Evolutionary conservation across 2,113 vertebrate species (phyloP).

Genomic region (Tiliqua scincoides): DNA sequence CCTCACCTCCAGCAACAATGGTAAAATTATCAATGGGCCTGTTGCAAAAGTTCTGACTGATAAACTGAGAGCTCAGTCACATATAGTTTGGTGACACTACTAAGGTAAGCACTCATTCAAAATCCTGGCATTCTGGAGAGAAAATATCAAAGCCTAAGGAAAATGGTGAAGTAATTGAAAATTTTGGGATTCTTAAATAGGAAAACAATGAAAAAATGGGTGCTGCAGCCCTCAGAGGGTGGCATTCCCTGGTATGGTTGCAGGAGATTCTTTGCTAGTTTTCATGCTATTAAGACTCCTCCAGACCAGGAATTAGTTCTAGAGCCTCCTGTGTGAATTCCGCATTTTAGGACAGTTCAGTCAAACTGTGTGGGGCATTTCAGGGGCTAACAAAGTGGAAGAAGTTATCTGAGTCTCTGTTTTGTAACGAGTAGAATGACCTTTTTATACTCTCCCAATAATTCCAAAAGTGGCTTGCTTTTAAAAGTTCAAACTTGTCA

Average conservation of each 20-base stretch:
- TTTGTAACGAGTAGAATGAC: slow-evolving; percentile 35
- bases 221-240: neutral
- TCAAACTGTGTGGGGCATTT: neutral
- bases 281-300: neutral
- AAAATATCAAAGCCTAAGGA: neutral
- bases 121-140: neutral
- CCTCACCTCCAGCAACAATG: neutral
- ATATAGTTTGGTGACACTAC: neutral
- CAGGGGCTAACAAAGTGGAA: slow-evolving; percentile 12
- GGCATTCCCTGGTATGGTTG: neutral
- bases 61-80: neutral
- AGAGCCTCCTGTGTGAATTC: neutral
- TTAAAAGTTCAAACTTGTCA: slow-evolving; percentile 66
- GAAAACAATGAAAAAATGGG: slow-evolving; percentile 12
- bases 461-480: slow-evolving; percentile 53
- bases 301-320: neutral
- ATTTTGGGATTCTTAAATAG: neutral
- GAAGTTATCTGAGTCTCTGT: slow-evolving; percentile 31
- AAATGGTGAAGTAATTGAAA: neutral
- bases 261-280: neutral
- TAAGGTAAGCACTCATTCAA: neutral
- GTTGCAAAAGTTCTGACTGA: neutral
- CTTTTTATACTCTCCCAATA: slow-evolving; percentile 58
- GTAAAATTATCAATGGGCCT: neutral
- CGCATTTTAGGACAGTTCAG: neutral